These are phyloP conservation scores for Elgonia sp. DNA, from an alignment of 2,888 invertebrate species.

Conservation along the genomic window DNA sequence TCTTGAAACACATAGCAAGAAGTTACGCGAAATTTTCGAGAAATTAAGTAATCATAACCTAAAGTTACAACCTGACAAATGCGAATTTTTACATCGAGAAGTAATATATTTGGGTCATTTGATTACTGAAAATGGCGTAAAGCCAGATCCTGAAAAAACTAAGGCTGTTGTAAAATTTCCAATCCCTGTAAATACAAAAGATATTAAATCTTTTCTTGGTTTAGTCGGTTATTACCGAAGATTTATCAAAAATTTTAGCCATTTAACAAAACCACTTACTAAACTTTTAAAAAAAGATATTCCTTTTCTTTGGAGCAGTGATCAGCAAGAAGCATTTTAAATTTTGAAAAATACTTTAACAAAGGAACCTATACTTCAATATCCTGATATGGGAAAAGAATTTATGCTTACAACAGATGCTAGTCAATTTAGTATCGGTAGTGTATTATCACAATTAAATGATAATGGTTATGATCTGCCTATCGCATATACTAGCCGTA, in stretches of 20 bases:
- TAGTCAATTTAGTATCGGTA: constrained; percentile 51
- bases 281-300: constrained; percentile 74
- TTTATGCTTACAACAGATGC: constrained; percentile 83
- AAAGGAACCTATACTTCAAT: constrained; percentile 70
- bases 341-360: background rate
- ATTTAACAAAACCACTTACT: constrained; percentile 79
- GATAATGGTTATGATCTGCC: constrained; percentile 28
- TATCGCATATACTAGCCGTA: constrained; percentile 31
- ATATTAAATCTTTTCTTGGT: background rate
- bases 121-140: constrained; percentile 27
- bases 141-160: constrained; percentile 48
- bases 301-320: constrained; percentile 72
- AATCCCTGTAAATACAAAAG: constrained; percentile 16
- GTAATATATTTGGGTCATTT: constrained; percentile 38
- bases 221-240: constrained; percentile 62
- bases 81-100: background rate
- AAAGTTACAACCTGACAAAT: background rate
- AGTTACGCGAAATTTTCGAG: constrained; percentile 25
- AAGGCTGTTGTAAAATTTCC: constrained; percentile 43
- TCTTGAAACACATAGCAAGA: background rate
- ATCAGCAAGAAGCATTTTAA: constrained; percentile 64
- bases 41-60: background rate
- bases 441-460: constrained; percentile 39
- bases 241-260: constrained; percentile 36
- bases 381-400: constrained; percentile 80